phyloP scores from a whole-genome alignment of 2,797 vertebrate species.

The Sebastes flavidus region DNA sequence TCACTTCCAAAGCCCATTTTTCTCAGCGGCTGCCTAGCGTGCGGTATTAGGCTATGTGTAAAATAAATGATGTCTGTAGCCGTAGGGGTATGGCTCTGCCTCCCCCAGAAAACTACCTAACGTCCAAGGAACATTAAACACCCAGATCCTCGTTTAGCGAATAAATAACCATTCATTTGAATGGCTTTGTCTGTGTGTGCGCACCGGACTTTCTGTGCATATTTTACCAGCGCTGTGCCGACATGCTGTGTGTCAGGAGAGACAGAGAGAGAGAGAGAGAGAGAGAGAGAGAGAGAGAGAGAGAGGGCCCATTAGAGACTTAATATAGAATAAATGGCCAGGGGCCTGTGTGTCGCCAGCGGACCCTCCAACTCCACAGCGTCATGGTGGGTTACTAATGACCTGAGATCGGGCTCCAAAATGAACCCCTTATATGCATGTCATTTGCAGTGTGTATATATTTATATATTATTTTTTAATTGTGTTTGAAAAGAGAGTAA shows the following conservation, averaged over 20 bases:
- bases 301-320: constrained; percentile 96
- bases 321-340: constrained; percentile 99
- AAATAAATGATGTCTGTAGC: constrained; percentile 99
- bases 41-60: constrained; percentile 98
- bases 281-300: constrained; percentile 8
- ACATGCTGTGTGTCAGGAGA: constrained; percentile 76
- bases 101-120: constrained; percentile 96
- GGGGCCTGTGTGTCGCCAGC: constrained; percentile 96
- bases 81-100: constrained; percentile 92
- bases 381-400: constrained; percentile 99
- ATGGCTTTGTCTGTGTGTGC: constrained; percentile 87
- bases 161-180: constrained; percentile 99
- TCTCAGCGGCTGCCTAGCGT: constrained; percentile 92
- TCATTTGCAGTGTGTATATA: constrained; percentile 99
- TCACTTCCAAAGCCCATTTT: constrained; percentile 87
- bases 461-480: constrained; percentile 99
- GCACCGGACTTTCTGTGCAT: constrained; percentile 94
- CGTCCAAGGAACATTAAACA: constrained; percentile 99
- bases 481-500: constrained; percentile 98
- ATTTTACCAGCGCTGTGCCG: constrained; percentile 86
- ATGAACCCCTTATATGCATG: constrained; percentile 99
- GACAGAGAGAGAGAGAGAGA: constrained; percentile 26
- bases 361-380: constrained; percentile 91
- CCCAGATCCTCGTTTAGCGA: constrained; percentile 99
- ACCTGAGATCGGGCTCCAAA: constrained; percentile 96